Base-by-base conservation (phyloP, 2,888 invertebrate species). In the Gnatocerus cornutus region DNA sequence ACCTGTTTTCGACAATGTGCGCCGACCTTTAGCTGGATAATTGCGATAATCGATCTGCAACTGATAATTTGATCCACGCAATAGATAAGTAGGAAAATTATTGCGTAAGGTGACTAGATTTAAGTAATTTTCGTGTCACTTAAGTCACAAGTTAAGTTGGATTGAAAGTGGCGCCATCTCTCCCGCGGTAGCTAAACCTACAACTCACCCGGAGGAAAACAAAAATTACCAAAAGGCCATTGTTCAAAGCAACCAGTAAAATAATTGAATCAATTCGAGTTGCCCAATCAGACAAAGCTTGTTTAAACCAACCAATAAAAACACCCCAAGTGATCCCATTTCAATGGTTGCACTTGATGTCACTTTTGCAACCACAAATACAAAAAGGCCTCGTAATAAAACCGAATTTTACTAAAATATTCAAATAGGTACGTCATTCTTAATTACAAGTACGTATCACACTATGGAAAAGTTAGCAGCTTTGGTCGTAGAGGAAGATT, bases 401-500 rank as follows among this genome's bases (percentile, higher is more conserved):
- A 21, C 21, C 21, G 21, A 21, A 21, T 21, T 21, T 12, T 45
- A 45, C 8, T 46, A 71, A 64, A 64, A 58, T 37, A 58, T 46
- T 66, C 58, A 41, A 33, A 21, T 50, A n/a, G n/a, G n/a, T n/a
- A 58, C 45, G 21, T 16, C 12, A 5, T 7, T 46, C 21, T 43
- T 7, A 52, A 53, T 39, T 27, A 62, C 16, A 55, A 41, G n/a
- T 52, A 48, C 10, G 21, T 46, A 69, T 70, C 65, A 70, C 66
- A 70, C 70, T 33, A 70, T 61, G 6, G 55, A 62, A 39, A 43
- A 61, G 39, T 12, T 16, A 6, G 41, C 43, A 29, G 75, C 74
- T 69, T 75, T 79, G 69, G 73, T 72, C 43, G 79, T 12, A 41
- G 41, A 67, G 58, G 75, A 70, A 61, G 73, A 77, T 69, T 81